Percentiles rank a stretch among this genome's conserved stretches.
Conservation (phyloP, 2,888 invertebrate genomes). For the Orthosia incerta region DNA sequence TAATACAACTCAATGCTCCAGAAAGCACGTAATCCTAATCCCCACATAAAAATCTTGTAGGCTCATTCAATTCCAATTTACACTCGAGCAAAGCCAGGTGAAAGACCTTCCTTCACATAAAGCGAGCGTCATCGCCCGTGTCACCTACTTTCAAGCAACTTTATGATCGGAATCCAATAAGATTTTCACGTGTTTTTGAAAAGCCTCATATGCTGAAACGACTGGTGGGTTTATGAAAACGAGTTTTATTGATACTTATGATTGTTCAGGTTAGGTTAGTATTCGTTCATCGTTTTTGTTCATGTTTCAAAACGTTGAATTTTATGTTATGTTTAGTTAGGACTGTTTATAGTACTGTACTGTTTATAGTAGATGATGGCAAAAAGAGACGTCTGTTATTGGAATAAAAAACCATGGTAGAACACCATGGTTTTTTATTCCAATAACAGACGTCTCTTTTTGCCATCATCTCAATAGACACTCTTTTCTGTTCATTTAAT, state of each 20-base stretch:
- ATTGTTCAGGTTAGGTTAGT: neutral
- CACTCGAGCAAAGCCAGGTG: constrained; percentile 24
- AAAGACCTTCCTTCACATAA: constrained; percentile 16
- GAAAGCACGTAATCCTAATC: neutral
- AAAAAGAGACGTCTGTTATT: too few relatives aligned
- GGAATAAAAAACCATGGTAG: too few relatives aligned
- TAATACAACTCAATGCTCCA: neutral
- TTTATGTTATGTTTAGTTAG: too few relatives aligned
- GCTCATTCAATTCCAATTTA: constrained; percentile 47
- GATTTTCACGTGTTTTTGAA: constrained; percentile 39
- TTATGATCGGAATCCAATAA: constrained; percentile 48
- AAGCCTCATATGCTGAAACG: constrained; percentile 24
- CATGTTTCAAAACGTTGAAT: neutral
- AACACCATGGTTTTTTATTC: too few relatives aligned
- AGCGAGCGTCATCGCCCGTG: constrained; percentile 15
- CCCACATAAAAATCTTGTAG: constrained; percentile 8
- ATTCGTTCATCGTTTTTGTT: constrained; percentile 10
- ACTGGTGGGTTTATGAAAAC: constrained; percentile 18
- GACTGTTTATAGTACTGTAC: too few relatives aligned
- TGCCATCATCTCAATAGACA: too few relatives aligned
- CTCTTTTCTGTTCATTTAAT: too few relatives aligned
- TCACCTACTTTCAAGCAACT: constrained; percentile 31
- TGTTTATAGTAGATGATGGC: too few relatives aligned
- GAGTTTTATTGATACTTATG: constrained; percentile 40
- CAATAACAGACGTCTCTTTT: too few relatives aligned